phyloP scores from a whole-genome alignment of 2,797 vertebrate genomes.

The Paguma larvata region DNA sequence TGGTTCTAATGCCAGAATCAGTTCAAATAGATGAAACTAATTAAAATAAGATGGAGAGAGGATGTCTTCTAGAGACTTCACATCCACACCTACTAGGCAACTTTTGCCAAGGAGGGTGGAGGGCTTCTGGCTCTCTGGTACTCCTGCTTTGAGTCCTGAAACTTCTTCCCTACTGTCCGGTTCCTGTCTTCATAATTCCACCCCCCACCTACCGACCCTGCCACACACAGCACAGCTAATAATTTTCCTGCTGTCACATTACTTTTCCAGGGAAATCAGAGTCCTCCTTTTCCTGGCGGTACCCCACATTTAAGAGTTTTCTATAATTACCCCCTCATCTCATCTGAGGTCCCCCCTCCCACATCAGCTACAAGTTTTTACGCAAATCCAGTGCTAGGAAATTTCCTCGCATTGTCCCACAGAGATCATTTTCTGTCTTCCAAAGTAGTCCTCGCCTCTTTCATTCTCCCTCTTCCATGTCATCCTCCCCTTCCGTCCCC shows the following conservation, averaged over 20 bases:
- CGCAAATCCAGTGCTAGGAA: constrained; percentile 48
- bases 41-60: constrained; percentile 68
- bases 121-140: not conserved
- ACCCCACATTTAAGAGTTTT: constrained; percentile 75
- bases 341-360: not conserved
- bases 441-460: constrained; percentile 66
- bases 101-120: constrained; percentile 52
- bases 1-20: constrained; percentile 56
- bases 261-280: constrained; percentile 72
- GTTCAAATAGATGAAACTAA: constrained; percentile 66
- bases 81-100: constrained; percentile 35
- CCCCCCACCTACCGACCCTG: constrained; percentile 13
- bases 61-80: constrained; percentile 38
- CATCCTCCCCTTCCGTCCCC: not conserved
- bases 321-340: constrained; percentile 72
- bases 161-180: not conserved
- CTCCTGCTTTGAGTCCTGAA: constrained; percentile 41
- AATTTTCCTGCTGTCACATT: constrained; percentile 76
- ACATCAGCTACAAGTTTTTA: constrained; percentile 36
- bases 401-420: constrained; percentile 30
- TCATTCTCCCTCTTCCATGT: constrained; percentile 17
- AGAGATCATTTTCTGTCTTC: constrained; percentile 57
- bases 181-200: not conserved
- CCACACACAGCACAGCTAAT: constrained; percentile 77
- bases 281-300: constrained; percentile 66